These are phyloP conservation scores for Hirtodrosophila histrioides DNA, from an alignment of 2,888 invertebrate species.

Conservation along the genomic window DNA sequence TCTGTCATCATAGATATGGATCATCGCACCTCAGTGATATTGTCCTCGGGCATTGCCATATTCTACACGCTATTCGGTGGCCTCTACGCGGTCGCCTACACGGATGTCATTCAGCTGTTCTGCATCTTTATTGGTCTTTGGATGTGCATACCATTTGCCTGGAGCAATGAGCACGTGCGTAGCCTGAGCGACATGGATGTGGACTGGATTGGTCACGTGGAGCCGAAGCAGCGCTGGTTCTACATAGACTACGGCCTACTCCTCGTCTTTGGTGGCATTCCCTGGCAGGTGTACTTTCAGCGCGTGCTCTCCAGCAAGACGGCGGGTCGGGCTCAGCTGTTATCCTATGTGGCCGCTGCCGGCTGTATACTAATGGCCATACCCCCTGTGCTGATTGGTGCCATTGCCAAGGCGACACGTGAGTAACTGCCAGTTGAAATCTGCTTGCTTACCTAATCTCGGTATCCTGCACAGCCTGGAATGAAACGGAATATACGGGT, in stretches of 20 bases:
- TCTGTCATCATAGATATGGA: conserved; percentile 99
- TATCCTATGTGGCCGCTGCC: conserved; percentile 97
- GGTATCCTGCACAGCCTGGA: conserved; percentile 91
- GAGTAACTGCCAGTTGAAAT: conserved; percentile 74
- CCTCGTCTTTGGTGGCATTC: conserved; percentile 97
- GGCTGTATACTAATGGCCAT: conserved; percentile 99
- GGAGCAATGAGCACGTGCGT: conserved; percentile 93
- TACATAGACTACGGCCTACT: conserved; percentile 95
- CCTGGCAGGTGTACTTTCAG: conserved; percentile 99
- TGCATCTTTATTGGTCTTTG: conserved; percentile 99
- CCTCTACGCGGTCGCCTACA: conserved; percentile 98
- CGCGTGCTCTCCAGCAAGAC: conserved; percentile 98
- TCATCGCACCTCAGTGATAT: conserved; percentile 95
- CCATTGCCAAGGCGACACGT: conserved; percentile 98
- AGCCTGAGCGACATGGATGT: conserved; percentile 92
- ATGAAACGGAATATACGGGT: conserved; percentile 94
- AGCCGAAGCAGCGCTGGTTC: conserved; percentile 89
- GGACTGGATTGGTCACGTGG: conserved; percentile 94
- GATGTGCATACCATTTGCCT: conserved; percentile 98
- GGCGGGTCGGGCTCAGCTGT: conserved; percentile 94
- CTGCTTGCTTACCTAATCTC: not conserved
- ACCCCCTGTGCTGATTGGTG: conserved; percentile 98
- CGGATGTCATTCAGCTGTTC: conserved; percentile 98
- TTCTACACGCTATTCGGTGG: conserved; percentile 99
- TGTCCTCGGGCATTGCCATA: conserved; percentile 97